A percentile compares a stretch with the other conserved stretches of the same genome.
Conservation (phyloP, 2,888 invertebrate genomes). For the Hydropsyche betteni region DNA sequence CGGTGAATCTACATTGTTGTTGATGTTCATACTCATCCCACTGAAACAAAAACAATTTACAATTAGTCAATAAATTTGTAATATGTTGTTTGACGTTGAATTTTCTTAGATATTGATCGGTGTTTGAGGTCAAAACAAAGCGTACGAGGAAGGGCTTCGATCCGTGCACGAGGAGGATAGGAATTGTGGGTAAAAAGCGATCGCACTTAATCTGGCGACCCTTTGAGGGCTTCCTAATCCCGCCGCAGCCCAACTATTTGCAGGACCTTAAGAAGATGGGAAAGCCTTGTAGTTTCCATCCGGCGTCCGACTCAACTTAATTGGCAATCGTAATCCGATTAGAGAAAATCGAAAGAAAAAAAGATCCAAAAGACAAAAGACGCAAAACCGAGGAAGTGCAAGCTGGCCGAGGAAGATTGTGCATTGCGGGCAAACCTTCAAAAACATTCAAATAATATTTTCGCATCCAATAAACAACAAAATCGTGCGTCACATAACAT, state of each 20-base stretch:
- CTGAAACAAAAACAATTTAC: conserved; percentile 65
- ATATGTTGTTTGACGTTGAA: background rate
- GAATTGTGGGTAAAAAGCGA: conserved; percentile 37
- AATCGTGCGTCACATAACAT: too few relatives aligned
- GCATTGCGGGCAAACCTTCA: too few relatives aligned
- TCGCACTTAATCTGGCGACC: conserved; percentile 48
- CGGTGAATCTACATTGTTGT: conserved; percentile 66
- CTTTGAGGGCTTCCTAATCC: conserved; percentile 50
- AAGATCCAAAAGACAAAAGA: background rate
- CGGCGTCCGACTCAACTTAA: conserved; percentile 39
- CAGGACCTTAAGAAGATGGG: conserved; percentile 43
- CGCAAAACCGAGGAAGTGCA: too few relatives aligned
- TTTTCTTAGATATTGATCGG: conserved; percentile 30
- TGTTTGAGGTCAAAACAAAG: conserved; percentile 36
- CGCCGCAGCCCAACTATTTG: conserved; percentile 41
- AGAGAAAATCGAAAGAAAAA: conserved; percentile 29
- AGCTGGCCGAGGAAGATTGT: too few relatives aligned
- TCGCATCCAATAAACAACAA: too few relatives aligned
- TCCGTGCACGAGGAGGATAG: conserved; percentile 10
- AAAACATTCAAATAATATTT: too few relatives aligned
- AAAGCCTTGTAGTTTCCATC: conserved; percentile 44
- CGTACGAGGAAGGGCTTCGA: conserved; percentile 24
- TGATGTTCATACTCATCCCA: conserved; percentile 75
- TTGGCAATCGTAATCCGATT: conserved; percentile 45
- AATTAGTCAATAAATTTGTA: background rate